Evolutionary conservation across 2,113 vertebrate genomes (phyloP), one percentile per base, ranked within the genome.

Genomic region (Cranoglanis bouderius): DNA sequence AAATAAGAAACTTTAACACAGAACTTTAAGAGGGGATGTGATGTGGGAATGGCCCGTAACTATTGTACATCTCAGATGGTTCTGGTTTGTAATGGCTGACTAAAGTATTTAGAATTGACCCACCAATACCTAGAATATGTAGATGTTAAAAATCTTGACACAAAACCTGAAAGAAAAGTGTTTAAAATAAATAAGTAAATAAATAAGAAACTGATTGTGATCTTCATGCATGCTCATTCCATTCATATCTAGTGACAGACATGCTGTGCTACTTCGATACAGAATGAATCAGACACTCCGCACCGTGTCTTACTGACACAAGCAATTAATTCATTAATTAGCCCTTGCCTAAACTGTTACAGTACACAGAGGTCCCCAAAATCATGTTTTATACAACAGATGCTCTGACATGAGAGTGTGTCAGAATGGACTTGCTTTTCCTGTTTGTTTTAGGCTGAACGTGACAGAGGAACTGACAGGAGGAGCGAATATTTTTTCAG

Each of bases 271-370:
- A 26, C 72, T 81, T 67, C 26, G 16, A 40, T 80, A 51, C 55
- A n/a, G 72, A 88, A 78, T 26, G n/a, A 88, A 84, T 72, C 87
- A 88, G 59, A 89, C 35, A 51, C 32, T 26, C 74, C 53, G 35
- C 26, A 87, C 88, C 91, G 63, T 46, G 87, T 88, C 91, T 94
- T 90, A 92, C 94, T 95, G 94, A 95, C 95, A 96, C 87, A 91
- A 93, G 88, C 93, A 90, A 95, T 96, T 93, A 95, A 95, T 95
- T 95, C 94, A 94, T 94, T 95, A 94, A 96, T 96, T 95, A 95
- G 49, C 57, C 43, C 72, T 53, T 91, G 92, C 92, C 90, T 80
- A 92, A 90, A 89, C 89, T 92, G 82, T 92, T 93, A 90, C 90
- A 92, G 90, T 93, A 93, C 92, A 92, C 91, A 87, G 82, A 88